Conservation (phyloP, 2,113 vertebrate species). For the Solea solea region DNA sequence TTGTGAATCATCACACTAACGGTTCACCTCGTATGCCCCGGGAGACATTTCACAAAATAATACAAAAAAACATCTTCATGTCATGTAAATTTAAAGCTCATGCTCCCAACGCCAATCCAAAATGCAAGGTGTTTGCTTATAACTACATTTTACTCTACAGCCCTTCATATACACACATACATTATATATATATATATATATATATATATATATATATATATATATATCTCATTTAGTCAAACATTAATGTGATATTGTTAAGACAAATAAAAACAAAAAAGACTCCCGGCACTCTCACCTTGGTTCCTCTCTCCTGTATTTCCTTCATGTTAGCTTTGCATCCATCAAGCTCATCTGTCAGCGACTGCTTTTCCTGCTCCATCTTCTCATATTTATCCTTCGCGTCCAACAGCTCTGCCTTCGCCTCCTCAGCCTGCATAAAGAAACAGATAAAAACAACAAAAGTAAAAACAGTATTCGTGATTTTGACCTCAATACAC, state of each 20-base stretch:
- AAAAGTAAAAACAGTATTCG: neutral
- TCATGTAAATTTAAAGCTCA: conserved; percentile 26
- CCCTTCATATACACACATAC: neutral
- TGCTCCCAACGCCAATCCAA: conserved; percentile 13
- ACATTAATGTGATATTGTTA: neutral
- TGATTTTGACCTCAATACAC: no score
- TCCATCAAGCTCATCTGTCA: conserved; percentile 89
- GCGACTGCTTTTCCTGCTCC: conserved; percentile 89
- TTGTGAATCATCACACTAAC: conserved; percentile 35
- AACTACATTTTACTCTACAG: neutral
- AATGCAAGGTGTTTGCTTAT: neutral
- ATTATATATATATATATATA: neutral
- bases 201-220: neutral
- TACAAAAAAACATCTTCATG: neutral
- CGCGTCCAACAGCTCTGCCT: conserved; percentile 87
- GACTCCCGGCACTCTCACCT: conserved; percentile 81
- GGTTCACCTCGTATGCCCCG: conserved; percentile 21
- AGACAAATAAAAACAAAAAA: neutral
- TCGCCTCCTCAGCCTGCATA: conserved; percentile 87
- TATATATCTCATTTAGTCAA: neutral
- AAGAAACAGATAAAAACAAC: neutral
- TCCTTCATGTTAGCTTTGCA: conserved; percentile 93
- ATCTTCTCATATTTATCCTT: conserved; percentile 88
- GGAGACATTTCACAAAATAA: conserved; percentile 19
- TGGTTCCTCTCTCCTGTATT: conserved; percentile 91